Base-by-base conservation (phyloP, 2,888 invertebrate genomes). In the Capitulum mitella region DNA sequence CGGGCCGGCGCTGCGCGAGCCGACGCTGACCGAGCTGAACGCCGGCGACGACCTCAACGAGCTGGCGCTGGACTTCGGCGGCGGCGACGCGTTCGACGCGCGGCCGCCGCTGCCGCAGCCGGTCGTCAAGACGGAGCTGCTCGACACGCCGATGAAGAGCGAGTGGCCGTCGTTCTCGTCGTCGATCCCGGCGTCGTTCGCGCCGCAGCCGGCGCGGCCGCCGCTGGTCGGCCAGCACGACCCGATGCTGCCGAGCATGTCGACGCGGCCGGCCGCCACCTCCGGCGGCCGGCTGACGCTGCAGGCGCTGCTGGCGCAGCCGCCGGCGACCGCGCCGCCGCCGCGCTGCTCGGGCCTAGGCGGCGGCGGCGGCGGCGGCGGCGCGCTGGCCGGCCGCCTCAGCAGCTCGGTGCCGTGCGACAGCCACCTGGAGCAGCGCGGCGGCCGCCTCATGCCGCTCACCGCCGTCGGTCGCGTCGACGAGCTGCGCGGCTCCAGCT, bases 331-430 rank as follows among this genome's bases (percentile, higher is more conserved):
- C n/a, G 40, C 75, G 16, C 75, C 29, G 40, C 75, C 75, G 75
- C 0, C 46, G 26, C 37, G 19, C 58, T 26, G 58, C 58, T 22
- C 10, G 58, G 22, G 6, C 22, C n/a, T 14, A 10, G 6, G 58
- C 64, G 64, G 64, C 34, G 64, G 12, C 64, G 64, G 32, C 34
- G 22, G 37, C n/a, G n/a, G n/a, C n/a, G n/a, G 37, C 6, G 34
- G 22, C 22, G 37, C 22, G 1, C 37, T 8, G 37, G 46, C 75
- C 46, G 75, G 43, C 43, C n/a, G 75, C 3, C 75, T 75, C 16
- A 46, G 75, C 75, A 75, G 75, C 75, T 46, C 43, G n/a, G 75
- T 75, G 75, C 75, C 75, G n/a, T 43, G 43, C 29, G 75, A 75
- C 16, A 43, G 43, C 19, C 29, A n/a, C 29, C 40, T 75, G 75